These are phyloP conservation scores for Mesaphorura yosii DNA, from an alignment of 1,140 invertebrate genomes.

Conservation along the genomic window DNA sequence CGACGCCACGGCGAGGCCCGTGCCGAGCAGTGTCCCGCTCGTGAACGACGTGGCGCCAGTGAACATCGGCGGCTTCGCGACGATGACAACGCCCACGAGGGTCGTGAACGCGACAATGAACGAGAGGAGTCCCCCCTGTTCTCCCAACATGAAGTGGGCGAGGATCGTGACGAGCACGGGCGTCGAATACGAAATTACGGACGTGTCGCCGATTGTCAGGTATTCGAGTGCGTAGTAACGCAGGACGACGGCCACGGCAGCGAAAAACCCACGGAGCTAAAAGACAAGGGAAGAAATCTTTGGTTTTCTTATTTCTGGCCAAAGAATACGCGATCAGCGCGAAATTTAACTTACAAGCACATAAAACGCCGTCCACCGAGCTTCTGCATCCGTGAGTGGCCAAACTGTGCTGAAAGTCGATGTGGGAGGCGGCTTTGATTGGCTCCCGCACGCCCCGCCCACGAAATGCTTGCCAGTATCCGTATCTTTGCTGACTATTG, in stretches of 20 bases:
- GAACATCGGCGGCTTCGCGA: slow-evolving; percentile 14
- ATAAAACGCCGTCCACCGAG: slow-evolving; percentile 9
- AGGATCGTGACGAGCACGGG: slow-evolving; percentile 15
- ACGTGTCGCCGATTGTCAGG: slow-evolving; percentile 8
- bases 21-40: not conserved
- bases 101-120: slow-evolving; percentile 6
- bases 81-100: slow-evolving; percentile 11
- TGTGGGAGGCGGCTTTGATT: no score
- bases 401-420: slow-evolving; percentile 12
- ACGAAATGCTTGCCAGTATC: no score
- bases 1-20: no score
- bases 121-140: slow-evolving; percentile 7
- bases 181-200: slow-evolving; percentile 14
- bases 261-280: slow-evolving; percentile 13
- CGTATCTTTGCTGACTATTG: no score
- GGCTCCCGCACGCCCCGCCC: no score
- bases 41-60: slow-evolving; percentile 13
- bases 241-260: slow-evolving; percentile 11
- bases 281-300: not conserved
- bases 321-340: no score
- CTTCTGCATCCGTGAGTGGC: slow-evolving; percentile 12
- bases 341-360: slow-evolving; percentile 12
- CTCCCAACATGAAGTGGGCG: slow-evolving; percentile 12
- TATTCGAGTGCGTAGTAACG: slow-evolving; percentile 17
- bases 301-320: not conserved